These are phyloP conservation scores for Aphelocoma californica DNA, from an alignment of 2,797 vertebrate genomes.

Conservation along the genomic window DNA sequence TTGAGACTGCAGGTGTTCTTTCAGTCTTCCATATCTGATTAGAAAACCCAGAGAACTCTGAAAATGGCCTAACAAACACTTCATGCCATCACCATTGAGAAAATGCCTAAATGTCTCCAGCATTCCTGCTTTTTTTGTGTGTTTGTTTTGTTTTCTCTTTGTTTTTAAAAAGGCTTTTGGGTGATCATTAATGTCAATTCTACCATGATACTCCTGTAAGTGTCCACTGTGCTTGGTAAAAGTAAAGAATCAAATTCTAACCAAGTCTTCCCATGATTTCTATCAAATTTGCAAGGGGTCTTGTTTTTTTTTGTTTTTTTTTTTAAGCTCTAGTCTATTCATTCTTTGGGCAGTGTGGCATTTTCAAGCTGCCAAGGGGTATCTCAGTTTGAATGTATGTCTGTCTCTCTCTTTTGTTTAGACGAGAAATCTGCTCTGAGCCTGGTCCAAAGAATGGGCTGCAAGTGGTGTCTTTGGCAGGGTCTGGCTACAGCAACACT, in stretches of 20 bases:
- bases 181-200: background rate
- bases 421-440: background rate
- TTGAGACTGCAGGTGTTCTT: background rate
- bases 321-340: background rate
- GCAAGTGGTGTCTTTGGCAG: background rate
- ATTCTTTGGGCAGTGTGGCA: background rate
- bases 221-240: background rate
- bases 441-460: background rate
- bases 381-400: background rate
- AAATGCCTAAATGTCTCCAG: background rate
- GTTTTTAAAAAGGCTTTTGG: background rate
- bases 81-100: background rate
- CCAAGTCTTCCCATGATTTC: background rate
- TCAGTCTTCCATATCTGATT: background rate
- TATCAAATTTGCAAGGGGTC: background rate
- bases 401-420: background rate
- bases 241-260: background rate
- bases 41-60: background rate
- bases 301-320: background rate
- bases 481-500: background rate
- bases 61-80: background rate
- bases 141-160: background rate
- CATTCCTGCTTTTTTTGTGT: background rate
- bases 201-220: background rate
- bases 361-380: conserved; percentile 5